These are phyloP conservation scores for Pygoscelis adeliae DNA, from an alignment of 2,113 vertebrate genomes.

Conservation along the genomic window DNA sequence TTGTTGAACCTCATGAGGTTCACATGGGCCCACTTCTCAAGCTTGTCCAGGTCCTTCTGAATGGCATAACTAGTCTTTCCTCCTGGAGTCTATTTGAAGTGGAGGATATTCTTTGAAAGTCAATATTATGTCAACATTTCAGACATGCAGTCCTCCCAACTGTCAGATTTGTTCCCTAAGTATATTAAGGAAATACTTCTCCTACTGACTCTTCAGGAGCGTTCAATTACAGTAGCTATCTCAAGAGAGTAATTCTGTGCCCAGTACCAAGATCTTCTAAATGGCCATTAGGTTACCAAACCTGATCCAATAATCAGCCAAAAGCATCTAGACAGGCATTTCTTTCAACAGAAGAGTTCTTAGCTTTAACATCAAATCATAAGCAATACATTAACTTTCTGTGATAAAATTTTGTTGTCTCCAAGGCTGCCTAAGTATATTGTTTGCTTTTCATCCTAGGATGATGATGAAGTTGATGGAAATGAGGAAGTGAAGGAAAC, in stretches of 20 bases:
- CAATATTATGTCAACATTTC: neutral
- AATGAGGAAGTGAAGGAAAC: slow-evolving; percentile 68
- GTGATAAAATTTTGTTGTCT: neutral
- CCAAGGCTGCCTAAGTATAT: neutral
- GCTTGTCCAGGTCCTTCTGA: neutral
- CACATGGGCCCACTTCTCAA: neutral
- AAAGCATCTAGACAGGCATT: neutral
- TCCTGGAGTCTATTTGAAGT: neutral
- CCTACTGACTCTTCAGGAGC: neutral
- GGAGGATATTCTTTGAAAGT: neutral
- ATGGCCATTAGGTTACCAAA: neutral
- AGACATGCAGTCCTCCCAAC: neutral
- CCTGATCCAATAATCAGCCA: neutral
- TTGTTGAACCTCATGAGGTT: neutral
- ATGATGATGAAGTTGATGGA: slow-evolving; percentile 72
- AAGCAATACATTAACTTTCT: neutral
- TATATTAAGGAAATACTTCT: neutral
- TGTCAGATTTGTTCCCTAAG: neutral
- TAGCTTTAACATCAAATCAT: neutral
- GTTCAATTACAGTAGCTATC: neutral
- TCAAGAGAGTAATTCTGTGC: neutral
- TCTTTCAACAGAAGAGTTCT: neutral
- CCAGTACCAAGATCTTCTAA: neutral
- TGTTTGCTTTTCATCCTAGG: slow-evolving; percentile 60
- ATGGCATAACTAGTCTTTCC: neutral